A percentile compares a stretch with the other conserved stretches of the same genome.
Conservation (phyloP, 2,797 vertebrate species). For the Propithecus perrieri region DNA sequence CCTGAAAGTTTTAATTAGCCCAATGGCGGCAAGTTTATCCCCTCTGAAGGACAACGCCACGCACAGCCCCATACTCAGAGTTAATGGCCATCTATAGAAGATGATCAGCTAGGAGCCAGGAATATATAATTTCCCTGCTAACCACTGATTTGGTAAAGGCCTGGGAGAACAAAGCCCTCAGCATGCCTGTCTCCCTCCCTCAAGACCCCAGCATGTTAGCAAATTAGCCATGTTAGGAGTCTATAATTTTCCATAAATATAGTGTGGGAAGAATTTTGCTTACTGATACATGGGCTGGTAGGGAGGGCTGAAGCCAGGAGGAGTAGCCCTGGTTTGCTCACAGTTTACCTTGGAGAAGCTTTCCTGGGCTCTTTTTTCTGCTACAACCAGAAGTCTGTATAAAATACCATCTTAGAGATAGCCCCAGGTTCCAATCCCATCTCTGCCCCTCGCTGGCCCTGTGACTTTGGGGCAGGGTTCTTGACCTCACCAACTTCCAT, state of each 20-base stretch:
- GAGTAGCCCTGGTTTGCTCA: background rate
- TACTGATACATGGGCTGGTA: background rate
- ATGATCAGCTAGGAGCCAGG: constrained; percentile 50
- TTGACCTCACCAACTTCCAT: background rate
- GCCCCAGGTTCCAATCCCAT: background rate
- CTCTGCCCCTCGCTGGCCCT: background rate
- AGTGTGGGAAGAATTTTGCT: constrained; percentile 5
- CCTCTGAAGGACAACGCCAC: constrained; percentile 56
- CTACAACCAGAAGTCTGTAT: background rate
- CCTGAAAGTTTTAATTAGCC: constrained; percentile 76
- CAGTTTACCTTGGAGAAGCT: background rate
- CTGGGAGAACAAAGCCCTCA: constrained; percentile 61
- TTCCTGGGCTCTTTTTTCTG: background rate
- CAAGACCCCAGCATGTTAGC: background rate
- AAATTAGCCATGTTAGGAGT: constrained; percentile 56
- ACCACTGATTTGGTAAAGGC: constrained; percentile 58
- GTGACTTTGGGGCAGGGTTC: background rate
- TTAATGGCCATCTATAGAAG: constrained; percentile 61
- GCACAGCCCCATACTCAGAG: background rate
- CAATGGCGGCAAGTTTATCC: constrained; percentile 59
- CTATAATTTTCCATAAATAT: constrained; percentile 55
- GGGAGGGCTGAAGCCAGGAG: background rate
- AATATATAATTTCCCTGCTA: constrained; percentile 58
- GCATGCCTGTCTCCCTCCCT: constrained; percentile 29
- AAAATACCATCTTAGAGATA: background rate